These are phyloP conservation scores for Aphidius colemani DNA, from an alignment of 2,888 invertebrate genomes.

Conservation along the genomic window DNA sequence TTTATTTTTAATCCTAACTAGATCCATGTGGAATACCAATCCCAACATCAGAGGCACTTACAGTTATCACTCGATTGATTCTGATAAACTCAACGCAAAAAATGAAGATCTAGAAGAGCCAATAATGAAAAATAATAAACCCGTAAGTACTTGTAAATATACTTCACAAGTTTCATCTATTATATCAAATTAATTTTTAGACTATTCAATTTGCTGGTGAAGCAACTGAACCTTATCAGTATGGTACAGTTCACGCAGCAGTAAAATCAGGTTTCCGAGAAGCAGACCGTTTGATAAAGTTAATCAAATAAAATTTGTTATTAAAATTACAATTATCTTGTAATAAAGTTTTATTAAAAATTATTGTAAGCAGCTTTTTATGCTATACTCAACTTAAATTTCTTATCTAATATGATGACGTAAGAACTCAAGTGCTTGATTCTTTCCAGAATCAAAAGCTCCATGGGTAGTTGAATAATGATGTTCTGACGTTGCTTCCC, in stretches of 20 bases:
- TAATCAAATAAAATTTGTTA: constrained; percentile 15
- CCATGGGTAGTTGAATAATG: constrained; percentile 73
- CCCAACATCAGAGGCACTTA: constrained; percentile 75
- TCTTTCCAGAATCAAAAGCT: constrained; percentile 66
- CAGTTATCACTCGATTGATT: constrained; percentile 64
- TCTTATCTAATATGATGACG: constrained; percentile 37
- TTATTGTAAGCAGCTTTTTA: too few relatives aligned
- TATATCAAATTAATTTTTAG: constrained; percentile 48
- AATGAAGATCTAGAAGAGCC: constrained; percentile 65
- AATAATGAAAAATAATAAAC: constrained; percentile 51
- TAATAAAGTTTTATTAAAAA: too few relatives aligned
- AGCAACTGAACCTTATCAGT: constrained; percentile 66
- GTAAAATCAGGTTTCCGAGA: constrained; percentile 73
- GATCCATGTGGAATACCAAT: constrained; percentile 71
- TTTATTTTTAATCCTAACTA: constrained; percentile 3
- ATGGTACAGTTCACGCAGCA: constrained; percentile 73
- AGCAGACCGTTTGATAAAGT: constrained; percentile 65
- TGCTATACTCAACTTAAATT: too few relatives aligned
- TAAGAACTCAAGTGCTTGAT: constrained; percentile 62
- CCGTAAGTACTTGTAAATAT: constrained; percentile 31
- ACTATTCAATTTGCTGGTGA: constrained; percentile 71
- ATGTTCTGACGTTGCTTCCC: constrained; percentile 67
- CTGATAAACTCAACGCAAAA: constrained; percentile 60
- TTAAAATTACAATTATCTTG: neutral
- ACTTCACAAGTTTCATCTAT: neutral